A percentile compares a stretch with the other conserved stretches of the same genome.
Evolutionary conservation across 2,888 invertebrate species (phyloP).

Genomic region (Sminthurides aquaticus): DNA sequence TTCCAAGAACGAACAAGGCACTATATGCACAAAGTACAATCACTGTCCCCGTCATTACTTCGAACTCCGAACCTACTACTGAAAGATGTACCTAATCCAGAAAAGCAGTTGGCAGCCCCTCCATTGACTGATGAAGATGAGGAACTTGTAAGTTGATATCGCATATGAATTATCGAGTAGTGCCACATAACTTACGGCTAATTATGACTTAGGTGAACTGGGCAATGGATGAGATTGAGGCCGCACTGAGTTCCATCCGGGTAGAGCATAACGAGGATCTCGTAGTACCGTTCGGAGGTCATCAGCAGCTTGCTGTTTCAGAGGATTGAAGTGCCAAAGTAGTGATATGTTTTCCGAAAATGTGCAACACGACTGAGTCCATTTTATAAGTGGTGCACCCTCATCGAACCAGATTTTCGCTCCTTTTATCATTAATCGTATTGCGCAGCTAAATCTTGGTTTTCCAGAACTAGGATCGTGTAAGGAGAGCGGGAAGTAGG

Average conservation of each 20-base stretch:
- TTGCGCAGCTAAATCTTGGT: too few relatives aligned
- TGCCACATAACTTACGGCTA: neutral
- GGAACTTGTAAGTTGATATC: slow-evolving; percentile 32
- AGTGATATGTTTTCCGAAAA: too few relatives aligned
- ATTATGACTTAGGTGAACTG: slow-evolving; percentile 35
- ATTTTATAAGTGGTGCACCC: too few relatives aligned
- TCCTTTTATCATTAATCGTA: too few relatives aligned
- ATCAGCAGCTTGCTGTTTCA: slow-evolving; percentile 24
- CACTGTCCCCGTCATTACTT: slow-evolving; percentile 35
- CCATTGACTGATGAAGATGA: slow-evolving; percentile 40
- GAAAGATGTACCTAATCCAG: slow-evolving; percentile 41
- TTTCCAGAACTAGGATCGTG: too few relatives aligned
- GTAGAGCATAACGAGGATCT: slow-evolving; percentile 41
- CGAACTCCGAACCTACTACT: slow-evolving; percentile 33
- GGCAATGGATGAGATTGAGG: slow-evolving; percentile 40
- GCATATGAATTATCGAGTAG: neutral
- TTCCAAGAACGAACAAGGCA: slow-evolving; percentile 42
- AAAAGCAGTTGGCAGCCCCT: slow-evolving; percentile 40
- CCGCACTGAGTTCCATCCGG: slow-evolving; percentile 41
- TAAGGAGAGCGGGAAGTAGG: too few relatives aligned
- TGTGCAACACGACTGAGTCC: too few relatives aligned
- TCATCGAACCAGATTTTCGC: too few relatives aligned
- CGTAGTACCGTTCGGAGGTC: slow-evolving; percentile 41
- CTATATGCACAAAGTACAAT: slow-evolving; percentile 40
- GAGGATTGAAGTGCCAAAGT: slow-evolving; percentile 39